A percentile compares a stretch with the other conserved stretches of the same genome.
Evolutionary conservation across 1,140 invertebrate species (phyloP).

Genomic region (Sinella curviseta): DNA sequence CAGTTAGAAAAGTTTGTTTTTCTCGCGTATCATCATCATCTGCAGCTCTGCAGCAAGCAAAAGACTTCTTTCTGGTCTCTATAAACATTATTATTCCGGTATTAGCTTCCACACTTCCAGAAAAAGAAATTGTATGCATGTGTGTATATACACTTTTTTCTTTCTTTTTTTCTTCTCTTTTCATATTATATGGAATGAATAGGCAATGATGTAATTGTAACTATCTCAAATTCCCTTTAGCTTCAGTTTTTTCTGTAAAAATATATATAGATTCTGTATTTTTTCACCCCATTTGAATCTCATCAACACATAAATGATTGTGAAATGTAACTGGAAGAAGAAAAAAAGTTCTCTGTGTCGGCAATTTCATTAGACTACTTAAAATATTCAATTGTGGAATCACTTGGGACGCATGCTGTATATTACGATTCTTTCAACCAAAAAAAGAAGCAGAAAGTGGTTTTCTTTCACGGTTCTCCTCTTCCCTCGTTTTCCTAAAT

Average conservation of each 20-base stretch:
- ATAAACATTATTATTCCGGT: too few species aligned
- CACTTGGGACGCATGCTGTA: constrained; percentile 12
- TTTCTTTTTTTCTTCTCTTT: too few species aligned
- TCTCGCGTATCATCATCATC: too few species aligned
- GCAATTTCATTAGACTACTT: constrained; percentile 4
- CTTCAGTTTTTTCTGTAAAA: not conserved
- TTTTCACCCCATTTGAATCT: constrained; percentile 14
- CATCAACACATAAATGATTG: constrained; percentile 5
- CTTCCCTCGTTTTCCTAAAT: not conserved
- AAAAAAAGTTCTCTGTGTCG: not conserved
- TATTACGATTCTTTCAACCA: not conserved
- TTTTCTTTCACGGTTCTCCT: not conserved
- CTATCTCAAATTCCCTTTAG: not conserved
- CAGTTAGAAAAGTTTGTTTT: not conserved
- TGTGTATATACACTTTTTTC: too few species aligned
- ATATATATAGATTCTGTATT: not conserved
- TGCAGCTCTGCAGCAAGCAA: too few species aligned
- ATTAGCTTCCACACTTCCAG: too few species aligned
- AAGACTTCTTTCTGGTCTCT: too few species aligned
- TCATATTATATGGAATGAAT: too few species aligned
- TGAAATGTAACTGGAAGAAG: too few species aligned
- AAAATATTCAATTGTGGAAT: not conserved
- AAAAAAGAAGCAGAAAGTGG: not conserved
- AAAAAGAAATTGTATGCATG: too few species aligned
- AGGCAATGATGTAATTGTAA: constrained; percentile 1